A percentile compares a stretch with the other conserved stretches of the same genome.
phyloP scores from a whole-genome alignment of 1,140 invertebrate species.

The Ostrea edulis region DNA sequence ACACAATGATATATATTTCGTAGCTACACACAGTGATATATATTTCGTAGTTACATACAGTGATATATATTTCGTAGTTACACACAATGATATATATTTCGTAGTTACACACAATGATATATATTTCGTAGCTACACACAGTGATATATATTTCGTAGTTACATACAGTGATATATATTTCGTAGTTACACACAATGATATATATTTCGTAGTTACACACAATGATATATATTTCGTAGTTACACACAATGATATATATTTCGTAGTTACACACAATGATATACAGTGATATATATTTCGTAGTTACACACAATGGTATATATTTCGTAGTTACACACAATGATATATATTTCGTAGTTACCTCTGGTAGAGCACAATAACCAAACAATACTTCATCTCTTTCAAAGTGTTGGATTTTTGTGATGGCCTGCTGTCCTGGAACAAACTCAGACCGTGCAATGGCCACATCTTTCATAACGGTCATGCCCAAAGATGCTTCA shows the following conservation, averaged over 20 bases:
- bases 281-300: too few relatives aligned
- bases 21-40: slow-evolving; percentile 71
- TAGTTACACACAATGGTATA: slow-evolving; percentile 70
- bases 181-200: slow-evolving; percentile 69
- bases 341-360: slow-evolving; percentile 63
- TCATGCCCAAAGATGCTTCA: slow-evolving; percentile 80
- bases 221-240: background rate
- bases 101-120: slow-evolving; percentile 70
- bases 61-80: slow-evolving; percentile 65
- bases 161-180: slow-evolving; percentile 69
- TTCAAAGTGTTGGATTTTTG: slow-evolving; percentile 91
- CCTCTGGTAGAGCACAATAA: slow-evolving; percentile 84
- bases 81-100: slow-evolving; percentile 53
- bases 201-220: slow-evolving; percentile 70
- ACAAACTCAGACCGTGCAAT: slow-evolving; percentile 82
- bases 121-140: slow-evolving; percentile 70
- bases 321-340: slow-evolving; percentile 69
- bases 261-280: slow-evolving; percentile 72
- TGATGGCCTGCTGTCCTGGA: slow-evolving; percentile 85
- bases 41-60: slow-evolving; percentile 69
- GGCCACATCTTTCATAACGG: slow-evolving; percentile 88
- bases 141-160: slow-evolving; percentile 27
- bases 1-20: background rate
- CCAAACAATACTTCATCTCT: slow-evolving; percentile 85
- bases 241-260: slow-evolving; percentile 70